Conservation (phyloP, 2,888 invertebrate genomes). For the Drosophila percnosoma region DNA sequence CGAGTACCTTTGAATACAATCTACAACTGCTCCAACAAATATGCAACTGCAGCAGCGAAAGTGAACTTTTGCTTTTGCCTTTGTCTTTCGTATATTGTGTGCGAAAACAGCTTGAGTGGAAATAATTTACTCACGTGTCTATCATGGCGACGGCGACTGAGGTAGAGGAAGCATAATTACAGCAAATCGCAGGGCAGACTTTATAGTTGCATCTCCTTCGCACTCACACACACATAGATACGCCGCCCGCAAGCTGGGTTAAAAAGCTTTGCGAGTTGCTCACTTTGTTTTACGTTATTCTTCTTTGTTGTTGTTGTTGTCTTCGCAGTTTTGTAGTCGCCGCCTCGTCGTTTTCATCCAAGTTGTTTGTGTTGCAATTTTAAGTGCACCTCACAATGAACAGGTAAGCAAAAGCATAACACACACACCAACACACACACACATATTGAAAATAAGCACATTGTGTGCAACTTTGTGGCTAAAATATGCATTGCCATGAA, state of each 20-base stretch:
- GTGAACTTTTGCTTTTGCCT: slow-evolving; percentile 79
- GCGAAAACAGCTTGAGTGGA: slow-evolving; percentile 46
- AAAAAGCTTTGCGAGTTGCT: slow-evolving; percentile 57
- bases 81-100: slow-evolving; percentile 46
- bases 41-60: slow-evolving; percentile 67
- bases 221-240: slow-evolving; percentile 18
- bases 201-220: slow-evolving; percentile 40
- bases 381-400: slow-evolving; percentile 76
- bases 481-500: slow-evolving; percentile 75
- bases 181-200: slow-evolving; percentile 27
- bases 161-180: slow-evolving; percentile 60
- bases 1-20: slow-evolving; percentile 32
- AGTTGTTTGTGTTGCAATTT: slow-evolving; percentile 79
- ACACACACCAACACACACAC: slow-evolving; percentile 25
- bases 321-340: slow-evolving; percentile 47
- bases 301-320: slow-evolving; percentile 47
- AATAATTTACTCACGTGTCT: slow-evolving; percentile 73
- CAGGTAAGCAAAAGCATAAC: slow-evolving; percentile 74
- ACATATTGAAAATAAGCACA: slow-evolving; percentile 29
- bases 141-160: slow-evolving; percentile 39
- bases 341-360: slow-evolving; percentile 65
- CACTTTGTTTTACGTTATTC: slow-evolving; percentile 40
- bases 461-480: slow-evolving; percentile 60
- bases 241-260: slow-evolving; percentile 40
- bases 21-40: slow-evolving; percentile 30